Evolutionary conservation across 2,797 vertebrate genomes (phyloP).

Genomic region (Mico argentatus): DNA sequence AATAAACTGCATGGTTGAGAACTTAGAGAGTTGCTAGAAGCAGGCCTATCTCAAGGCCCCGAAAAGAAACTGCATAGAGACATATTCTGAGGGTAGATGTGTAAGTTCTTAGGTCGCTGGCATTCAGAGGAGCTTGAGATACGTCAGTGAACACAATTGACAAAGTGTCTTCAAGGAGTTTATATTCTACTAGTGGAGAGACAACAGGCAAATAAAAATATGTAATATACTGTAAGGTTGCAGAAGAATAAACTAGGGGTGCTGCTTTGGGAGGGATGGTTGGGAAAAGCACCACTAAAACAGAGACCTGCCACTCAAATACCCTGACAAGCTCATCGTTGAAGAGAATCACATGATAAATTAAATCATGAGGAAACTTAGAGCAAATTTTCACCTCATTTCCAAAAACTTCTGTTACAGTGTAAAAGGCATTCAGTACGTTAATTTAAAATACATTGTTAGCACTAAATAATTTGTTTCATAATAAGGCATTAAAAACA

Average conservation of each 20-base stretch:
- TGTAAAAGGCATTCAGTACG: neutral
- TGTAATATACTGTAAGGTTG: neutral
- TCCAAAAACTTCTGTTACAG: neutral
- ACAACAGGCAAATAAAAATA: neutral
- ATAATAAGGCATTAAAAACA: constrained; percentile 27
- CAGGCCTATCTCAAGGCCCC: neutral
- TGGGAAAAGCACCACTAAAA: neutral
- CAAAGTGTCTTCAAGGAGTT: neutral
- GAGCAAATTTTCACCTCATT: neutral
- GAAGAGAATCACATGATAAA: neutral
- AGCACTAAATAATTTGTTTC: constrained; percentile 63
- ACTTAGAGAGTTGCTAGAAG: neutral
- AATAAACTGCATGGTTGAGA: neutral
- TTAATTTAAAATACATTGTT: constrained; percentile 67
- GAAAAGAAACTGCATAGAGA: neutral
- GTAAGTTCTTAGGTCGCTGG: neutral
- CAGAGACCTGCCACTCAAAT: neutral
- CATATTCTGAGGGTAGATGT: neutral
- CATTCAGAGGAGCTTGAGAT: neutral
- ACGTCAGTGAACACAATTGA: neutral
- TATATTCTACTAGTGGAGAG: neutral
- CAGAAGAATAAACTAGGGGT: neutral
- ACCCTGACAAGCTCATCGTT: neutral
- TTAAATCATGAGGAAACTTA: neutral
- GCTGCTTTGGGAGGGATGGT: neutral